Evolutionary conservation across 2,888 invertebrate genomes (phyloP).

Genomic region (Escarpia spicata): DNA sequence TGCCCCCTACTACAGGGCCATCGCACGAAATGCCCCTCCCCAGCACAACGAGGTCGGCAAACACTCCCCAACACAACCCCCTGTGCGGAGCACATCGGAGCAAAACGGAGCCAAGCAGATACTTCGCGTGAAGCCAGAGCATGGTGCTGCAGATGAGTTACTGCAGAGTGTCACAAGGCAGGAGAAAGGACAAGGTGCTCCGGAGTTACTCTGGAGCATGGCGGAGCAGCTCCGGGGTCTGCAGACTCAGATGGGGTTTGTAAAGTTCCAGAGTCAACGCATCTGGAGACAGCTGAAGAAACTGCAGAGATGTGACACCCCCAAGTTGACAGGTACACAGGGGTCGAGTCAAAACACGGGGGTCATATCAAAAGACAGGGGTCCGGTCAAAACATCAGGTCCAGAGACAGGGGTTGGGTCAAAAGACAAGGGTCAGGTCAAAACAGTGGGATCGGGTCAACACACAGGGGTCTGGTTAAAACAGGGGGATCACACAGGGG

Average conservation of each 20-base stretch:
- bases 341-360: neutral
- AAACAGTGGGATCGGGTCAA: too few relatives aligned
- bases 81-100: neutral
- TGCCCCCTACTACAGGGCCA: neutral
- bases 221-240: slow-evolving; percentile 27
- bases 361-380: too few relatives aligned
- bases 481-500: too few relatives aligned
- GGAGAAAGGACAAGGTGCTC: neutral
- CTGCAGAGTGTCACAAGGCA: neutral
- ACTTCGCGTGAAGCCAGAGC: neutral
- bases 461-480: too few relatives aligned
- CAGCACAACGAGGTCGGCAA: neutral
- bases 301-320: slow-evolving; percentile 21
- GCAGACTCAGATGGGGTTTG: slow-evolving; percentile 30
- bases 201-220: neutral
- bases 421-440: too few relatives aligned
- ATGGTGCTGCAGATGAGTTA: neutral
- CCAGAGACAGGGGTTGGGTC: too few relatives aligned
- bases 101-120: neutral
- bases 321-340: slow-evolving; percentile 17
- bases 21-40: neutral
- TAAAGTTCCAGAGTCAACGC: slow-evolving; percentile 38
- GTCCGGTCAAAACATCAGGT: too few relatives aligned
- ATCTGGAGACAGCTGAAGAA: slow-evolving; percentile 35
- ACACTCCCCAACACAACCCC: neutral